Percentiles rank a stretch among this genome's conserved stretches.
Conservation (phyloP, 1,140 invertebrate species). For the Saccostrea cuccullata region DNA sequence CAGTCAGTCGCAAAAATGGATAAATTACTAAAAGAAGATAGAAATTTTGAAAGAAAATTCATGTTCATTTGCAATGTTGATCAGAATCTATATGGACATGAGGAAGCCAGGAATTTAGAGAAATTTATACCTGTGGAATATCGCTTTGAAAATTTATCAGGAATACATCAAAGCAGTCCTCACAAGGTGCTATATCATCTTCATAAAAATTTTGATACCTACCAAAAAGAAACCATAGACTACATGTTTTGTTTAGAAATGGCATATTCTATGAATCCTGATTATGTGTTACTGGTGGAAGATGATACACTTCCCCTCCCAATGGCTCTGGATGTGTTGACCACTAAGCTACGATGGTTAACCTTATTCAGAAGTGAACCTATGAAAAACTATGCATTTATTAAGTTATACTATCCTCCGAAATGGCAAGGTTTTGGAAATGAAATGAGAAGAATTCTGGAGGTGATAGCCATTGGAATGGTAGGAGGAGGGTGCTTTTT, state of each 20-base stretch:
- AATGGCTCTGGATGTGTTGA: slow-evolving; percentile 48
- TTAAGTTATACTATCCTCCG: slow-evolving; percentile 64
- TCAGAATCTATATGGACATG: slow-evolving; percentile 34
- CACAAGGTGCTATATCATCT: slow-evolving; percentile 37
- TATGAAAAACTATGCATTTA: slow-evolving; percentile 40
- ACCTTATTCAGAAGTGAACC: neutral
- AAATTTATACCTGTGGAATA: slow-evolving; percentile 41
- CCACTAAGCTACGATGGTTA: slow-evolving; percentile 46
- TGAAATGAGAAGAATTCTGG: slow-evolving; percentile 53
- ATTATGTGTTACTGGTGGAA: slow-evolving; percentile 61
- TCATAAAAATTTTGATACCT: slow-evolving; percentile 34
- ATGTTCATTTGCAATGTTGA: slow-evolving; percentile 58
- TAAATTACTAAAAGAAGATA: slow-evolving; percentile 47
- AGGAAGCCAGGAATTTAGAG: slow-evolving; percentile 32
- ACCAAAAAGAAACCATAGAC: slow-evolving; percentile 59
- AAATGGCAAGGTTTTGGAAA: slow-evolving; percentile 61
- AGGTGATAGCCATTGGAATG: slow-evolving; percentile 50
- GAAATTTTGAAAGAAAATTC: slow-evolving; percentile 43
- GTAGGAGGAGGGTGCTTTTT: slow-evolving; percentile 50
- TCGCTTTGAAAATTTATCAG: slow-evolving; percentile 19
- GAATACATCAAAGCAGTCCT: neutral
- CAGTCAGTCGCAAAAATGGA: slow-evolving; percentile 49
- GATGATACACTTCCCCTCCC: slow-evolving; percentile 59
- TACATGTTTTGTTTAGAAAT: slow-evolving; percentile 64
- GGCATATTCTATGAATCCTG: slow-evolving; percentile 49